These are phyloP conservation scores for Bombus affinis DNA, from an alignment of 1,140 invertebrate species.

Conservation along the genomic window DNA sequence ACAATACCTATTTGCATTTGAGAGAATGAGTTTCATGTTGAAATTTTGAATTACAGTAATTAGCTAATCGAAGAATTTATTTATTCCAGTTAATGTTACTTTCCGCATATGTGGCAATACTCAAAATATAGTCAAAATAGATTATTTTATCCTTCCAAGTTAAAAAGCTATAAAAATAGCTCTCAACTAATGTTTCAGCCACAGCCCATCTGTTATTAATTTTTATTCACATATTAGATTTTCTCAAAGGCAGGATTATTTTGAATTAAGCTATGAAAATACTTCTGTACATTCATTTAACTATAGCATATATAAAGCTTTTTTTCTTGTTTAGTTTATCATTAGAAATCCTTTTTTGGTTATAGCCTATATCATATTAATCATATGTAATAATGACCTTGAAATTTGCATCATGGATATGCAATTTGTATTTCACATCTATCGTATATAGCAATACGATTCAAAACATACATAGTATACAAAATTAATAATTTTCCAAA, in stretches of 20 bases:
- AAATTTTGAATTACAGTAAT: slow-evolving; percentile 38
- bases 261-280: slow-evolving; percentile 75
- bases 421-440: slow-evolving; percentile 37
- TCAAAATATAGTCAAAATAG: slow-evolving; percentile 82
- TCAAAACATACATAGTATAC: slow-evolving; percentile 48
- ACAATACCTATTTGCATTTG: slow-evolving; percentile 22
- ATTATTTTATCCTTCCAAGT: slow-evolving; percentile 77
- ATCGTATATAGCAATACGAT: slow-evolving; percentile 13
- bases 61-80: slow-evolving; percentile 47
- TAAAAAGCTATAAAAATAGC: slow-evolving; percentile 83
- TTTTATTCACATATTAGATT: slow-evolving; percentile 75
- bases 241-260: slow-evolving; percentile 80
- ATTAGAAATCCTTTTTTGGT: slow-evolving; percentile 52
- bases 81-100: slow-evolving; percentile 57
- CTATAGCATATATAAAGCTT: slow-evolving; percentile 71
- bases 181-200: slow-evolving; percentile 78
- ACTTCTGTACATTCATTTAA: slow-evolving; percentile 75
- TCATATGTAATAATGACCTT: slow-evolving; percentile 37
- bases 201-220: slow-evolving; percentile 80
- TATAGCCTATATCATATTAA: slow-evolving; percentile 33
- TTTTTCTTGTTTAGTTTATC: slow-evolving; percentile 50
- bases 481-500: slow-evolving; percentile 53
- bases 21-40: slow-evolving; percentile 25
- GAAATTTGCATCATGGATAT: slow-evolving; percentile 56
- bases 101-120: slow-evolving; percentile 64